Conservation (phyloP, 2,888 invertebrate genomes). For the Aspidiotus rigidus region DNA sequence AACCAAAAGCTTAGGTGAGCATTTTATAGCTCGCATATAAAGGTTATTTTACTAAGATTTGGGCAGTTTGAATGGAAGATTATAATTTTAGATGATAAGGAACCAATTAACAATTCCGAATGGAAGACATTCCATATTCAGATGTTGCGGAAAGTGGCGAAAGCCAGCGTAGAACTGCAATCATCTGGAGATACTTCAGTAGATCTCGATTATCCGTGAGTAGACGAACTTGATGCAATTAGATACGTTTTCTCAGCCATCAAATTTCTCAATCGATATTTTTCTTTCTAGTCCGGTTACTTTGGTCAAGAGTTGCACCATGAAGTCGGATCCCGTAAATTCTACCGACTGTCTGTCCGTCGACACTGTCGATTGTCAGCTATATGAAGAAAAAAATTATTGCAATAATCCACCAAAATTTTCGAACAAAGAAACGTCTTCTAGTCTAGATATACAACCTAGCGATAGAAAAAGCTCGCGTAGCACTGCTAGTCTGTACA, state of each 20-base stretch:
- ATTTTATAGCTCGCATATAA: not conserved
- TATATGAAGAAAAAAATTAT: constrained; percentile 6
- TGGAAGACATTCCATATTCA: constrained; percentile 18
- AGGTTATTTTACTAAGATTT: not conserved
- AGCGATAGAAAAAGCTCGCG: constrained; percentile 16
- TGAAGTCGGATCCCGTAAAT: constrained; percentile 3
- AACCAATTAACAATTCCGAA: not conserved
- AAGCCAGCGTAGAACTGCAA: constrained; percentile 15
- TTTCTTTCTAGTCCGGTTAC: constrained; percentile 11
- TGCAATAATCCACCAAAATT: not conserved
- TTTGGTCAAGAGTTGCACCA: constrained; percentile 6
- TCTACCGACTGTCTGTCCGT: not conserved
- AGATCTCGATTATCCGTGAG: constrained; percentile 27
- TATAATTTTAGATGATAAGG: not conserved
- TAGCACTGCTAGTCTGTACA: constrained; percentile 22
- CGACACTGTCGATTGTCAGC: not conserved
- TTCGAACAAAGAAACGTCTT: constrained; percentile 17
- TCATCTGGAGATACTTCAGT: constrained; percentile 5
- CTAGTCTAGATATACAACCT: constrained; percentile 17
- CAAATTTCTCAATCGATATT: not conserved
- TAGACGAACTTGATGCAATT: not conserved
- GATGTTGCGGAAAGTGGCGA: constrained; percentile 21
- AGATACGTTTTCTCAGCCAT: not conserved
- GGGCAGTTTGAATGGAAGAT: not conserved
- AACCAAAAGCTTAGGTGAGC: not conserved